These are phyloP conservation scores for Nomada goodeniana DNA, from an alignment of 2,888 invertebrate genomes.

Conservation along the genomic window DNA sequence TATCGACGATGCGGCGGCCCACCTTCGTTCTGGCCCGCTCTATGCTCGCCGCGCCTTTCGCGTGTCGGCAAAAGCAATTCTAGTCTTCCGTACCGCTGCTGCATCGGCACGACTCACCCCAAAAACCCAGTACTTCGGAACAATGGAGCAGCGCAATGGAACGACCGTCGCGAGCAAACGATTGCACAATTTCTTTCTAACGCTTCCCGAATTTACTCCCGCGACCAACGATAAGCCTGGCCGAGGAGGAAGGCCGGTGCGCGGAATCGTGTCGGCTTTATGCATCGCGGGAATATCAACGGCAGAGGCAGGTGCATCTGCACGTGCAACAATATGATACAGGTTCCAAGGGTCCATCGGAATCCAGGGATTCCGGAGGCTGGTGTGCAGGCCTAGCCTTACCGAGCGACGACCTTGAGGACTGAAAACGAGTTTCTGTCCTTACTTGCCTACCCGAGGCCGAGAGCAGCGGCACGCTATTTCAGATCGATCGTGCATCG, in stretches of 20 bases:
- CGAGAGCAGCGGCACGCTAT: constrained; percentile 50
- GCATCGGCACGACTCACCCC: no score
- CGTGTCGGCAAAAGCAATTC: no score
- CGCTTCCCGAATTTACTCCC: no score
- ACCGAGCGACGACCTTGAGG: constrained; percentile 69
- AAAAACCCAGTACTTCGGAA: no score
- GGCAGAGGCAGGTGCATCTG: constrained; percentile 66
- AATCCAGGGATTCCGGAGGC: constrained; percentile 71
- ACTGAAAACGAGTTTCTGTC: constrained; percentile 75
- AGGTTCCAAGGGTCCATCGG: constrained; percentile 69
- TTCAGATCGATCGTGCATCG: constrained; percentile 70
- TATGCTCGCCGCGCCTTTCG: no score
- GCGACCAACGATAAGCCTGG: neutral
- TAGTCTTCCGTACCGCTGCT: no score
- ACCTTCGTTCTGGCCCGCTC: no score
- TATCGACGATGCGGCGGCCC: no score
- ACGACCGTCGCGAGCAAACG: neutral
- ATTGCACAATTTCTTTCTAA: neutral
- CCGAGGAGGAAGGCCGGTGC: constrained; percentile 15
- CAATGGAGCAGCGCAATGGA: no score
- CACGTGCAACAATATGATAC: constrained; percentile 69
- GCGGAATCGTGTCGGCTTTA: constrained; percentile 36
- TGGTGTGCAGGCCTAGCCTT: constrained; percentile 57
- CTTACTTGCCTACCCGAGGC: constrained; percentile 63
- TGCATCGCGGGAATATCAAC: constrained; percentile 50